Evolutionary conservation across 2,888 invertebrate genomes (phyloP), one percentile per base, ranked within the genome.

Genomic region (Ptychoptera albimana): DNA sequence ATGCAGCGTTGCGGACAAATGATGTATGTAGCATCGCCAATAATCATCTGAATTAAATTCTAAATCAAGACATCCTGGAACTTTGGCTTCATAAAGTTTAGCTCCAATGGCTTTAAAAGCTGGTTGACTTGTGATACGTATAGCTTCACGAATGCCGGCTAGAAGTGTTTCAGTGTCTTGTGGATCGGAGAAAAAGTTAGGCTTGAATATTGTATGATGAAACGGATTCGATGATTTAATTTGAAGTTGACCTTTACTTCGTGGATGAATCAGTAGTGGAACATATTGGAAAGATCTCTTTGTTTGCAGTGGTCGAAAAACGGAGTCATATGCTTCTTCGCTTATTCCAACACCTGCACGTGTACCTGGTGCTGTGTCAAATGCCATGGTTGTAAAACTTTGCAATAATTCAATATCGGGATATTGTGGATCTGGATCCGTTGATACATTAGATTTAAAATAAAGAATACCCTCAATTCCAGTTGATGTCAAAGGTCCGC

Each of bases 1-100:
- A 56, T 82, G 81, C 45, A 82, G 74, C 2, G 79, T 81, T 50
- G 77, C 74, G 0, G 79, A 75, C 49, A 79, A 71, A 60, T 75
- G 73, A 45, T 76, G 70, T 0, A 75, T 70, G 54, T 77, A 72
- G 54, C 82, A 83, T 32, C 72, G 74, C 63, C 79, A 79, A 55
- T 82, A 83, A 2, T 66, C 69, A 50, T 82, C 80, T n/a, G 73
- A 73, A 1, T 72, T 76, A 52, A 76, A 77, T 0, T 64, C 57
- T 1, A 69, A 67, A 34, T 71, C 57, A 39, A 71, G 63, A 57
- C 82, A 82, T 8, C 71, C 73, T 8, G 73, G 69, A 36, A 80
- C 71, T 0, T 75, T 75, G 0, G 71, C 68, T 13, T 70, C 68
- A 52, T 78, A 75, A 15, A 81, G 51, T 47, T 65, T 70, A 0